Evolutionary conservation across 64 coral and sea anemone species (phyloP).

Genomic region (Trachythela sp.): DNA sequence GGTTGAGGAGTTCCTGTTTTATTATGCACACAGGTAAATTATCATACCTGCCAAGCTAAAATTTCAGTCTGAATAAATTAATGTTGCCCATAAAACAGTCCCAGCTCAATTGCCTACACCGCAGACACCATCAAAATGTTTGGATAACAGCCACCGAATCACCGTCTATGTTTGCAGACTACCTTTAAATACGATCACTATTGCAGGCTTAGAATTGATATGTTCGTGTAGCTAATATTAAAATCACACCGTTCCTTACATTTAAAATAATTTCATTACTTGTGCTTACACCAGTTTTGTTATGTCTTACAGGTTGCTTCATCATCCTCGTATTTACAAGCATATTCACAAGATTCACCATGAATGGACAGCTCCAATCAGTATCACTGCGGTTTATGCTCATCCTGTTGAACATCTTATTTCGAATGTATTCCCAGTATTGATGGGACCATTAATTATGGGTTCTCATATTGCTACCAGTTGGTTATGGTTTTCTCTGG

Average conservation of each 20-base stretch:
- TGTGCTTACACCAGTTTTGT: too few species aligned
- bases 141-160: too few species aligned
- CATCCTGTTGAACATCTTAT: constrained; percentile 86
- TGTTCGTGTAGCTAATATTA: too few species aligned
- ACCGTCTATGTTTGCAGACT: too few species aligned
- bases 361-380: constrained; percentile 93
- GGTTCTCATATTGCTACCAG: constrained; percentile 89
- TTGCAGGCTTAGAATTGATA: too few species aligned
- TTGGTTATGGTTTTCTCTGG: constrained; percentile 93
- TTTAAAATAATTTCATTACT: not conserved
- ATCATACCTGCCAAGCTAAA: too few species aligned
- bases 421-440: constrained; percentile 75
- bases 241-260: too few species aligned
- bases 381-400: constrained; percentile 66
- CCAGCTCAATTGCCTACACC: too few species aligned
- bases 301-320: constrained; percentile 49
- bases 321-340: constrained; percentile 90
- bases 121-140: too few species aligned
- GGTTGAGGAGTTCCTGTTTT: constrained; percentile 89
- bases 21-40: constrained; percentile 86
- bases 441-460: constrained; percentile 81
- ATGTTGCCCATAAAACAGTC: too few species aligned
- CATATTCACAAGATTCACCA: constrained; percentile 86
- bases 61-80: too few species aligned
- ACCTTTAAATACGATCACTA: too few species aligned